Evolutionary conservation across 2,797 vertebrate species (phyloP), one percentile per base, ranked within the genome.

Genomic region (Phyllotis vaccarum): DNA sequence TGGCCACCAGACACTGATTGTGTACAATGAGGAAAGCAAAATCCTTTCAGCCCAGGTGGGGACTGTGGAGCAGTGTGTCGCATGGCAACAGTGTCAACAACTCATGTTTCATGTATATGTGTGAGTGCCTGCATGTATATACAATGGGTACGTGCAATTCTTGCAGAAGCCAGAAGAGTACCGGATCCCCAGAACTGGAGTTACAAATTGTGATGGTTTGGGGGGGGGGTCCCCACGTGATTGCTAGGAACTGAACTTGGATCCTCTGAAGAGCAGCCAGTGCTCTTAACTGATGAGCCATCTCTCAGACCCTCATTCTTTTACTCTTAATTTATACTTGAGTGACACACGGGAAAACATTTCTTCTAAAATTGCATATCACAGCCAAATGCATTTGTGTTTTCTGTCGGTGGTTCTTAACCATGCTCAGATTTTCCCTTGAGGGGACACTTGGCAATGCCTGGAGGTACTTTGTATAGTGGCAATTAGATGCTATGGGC

Each of bases 11-110:
- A 99, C 98, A 11, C 98, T 99, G 40, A 98, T 99, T 52, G 92
- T 34, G 2, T 99, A 99, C 96, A 99, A 99, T 0, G 97, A 99
- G 16, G 99, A 99, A 96, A 98, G 99, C 92, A 98, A 98, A 12
- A 97, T 95, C 6, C 62, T 95, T 2, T 70, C 95, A 14, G 97
- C 85, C 96, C 98, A 96, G 98, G 98, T 98, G 87, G 93, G 92
- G 46, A 90, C 19, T 0, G 0, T 4, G 0, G 0, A 0, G 13
- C 9, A 1, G 16, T 0, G 2, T 10, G 52, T 46, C 34, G 27
- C 16, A 0, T 5, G 19, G 46, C 49, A 16, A 7, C 1, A 1
- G 29, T 7, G n/a, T 8, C 49, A 34, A 58, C 12, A 34, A 11
- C 68, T 43, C 27, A 34, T 12, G 2, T 7, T 34, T 46, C 37